These are phyloP conservation scores for Xiphophorus maculatus DNA, from an alignment of 2,113 vertebrate genomes.

Conservation along the genomic window DNA sequence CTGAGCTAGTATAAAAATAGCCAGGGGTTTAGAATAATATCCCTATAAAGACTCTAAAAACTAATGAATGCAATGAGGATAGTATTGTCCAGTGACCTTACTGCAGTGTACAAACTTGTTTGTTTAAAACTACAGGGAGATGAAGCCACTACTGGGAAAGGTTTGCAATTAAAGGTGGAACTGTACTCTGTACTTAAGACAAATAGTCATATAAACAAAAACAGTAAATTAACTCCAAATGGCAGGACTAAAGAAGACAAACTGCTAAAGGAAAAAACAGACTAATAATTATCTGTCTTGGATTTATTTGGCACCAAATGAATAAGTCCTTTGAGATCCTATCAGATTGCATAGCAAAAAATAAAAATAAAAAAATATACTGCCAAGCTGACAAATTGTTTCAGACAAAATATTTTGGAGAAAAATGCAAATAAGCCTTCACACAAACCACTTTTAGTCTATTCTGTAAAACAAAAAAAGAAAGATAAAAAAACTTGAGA, in stretches of 20 bases:
- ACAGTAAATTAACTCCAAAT: neutral
- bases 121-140: slow-evolving; percentile 1
- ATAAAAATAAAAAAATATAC: too few relatives aligned
- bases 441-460: too few relatives aligned
- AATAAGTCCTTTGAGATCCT: slow-evolving; percentile 25
- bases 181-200: neutral
- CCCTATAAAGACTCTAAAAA: slow-evolving; percentile 14
- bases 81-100: neutral
- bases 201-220: neutral
- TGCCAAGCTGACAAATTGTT: too few relatives aligned
- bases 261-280: neutral
- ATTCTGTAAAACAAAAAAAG: too few relatives aligned
- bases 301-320: slow-evolving; percentile 34
- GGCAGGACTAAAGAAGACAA: slow-evolving; percentile 12
- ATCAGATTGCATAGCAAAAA: slow-evolving; percentile 3
- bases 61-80: neutral
- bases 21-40: slow-evolving; percentile 23
- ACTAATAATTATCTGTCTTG: slow-evolving; percentile 15
- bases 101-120: neutral
- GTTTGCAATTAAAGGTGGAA: neutral
- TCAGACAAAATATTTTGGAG: too few relatives aligned
- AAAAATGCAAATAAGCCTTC: too few relatives aligned
- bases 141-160: neutral
- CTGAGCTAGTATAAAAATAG: slow-evolving; percentile 14
- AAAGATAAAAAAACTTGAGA: too few relatives aligned